Percentiles rank a stretch among this genome's conserved stretches.
Evolutionary conservation across 2,888 invertebrate species (phyloP).

Genomic region (Lasioglossum leucozonium): DNA sequence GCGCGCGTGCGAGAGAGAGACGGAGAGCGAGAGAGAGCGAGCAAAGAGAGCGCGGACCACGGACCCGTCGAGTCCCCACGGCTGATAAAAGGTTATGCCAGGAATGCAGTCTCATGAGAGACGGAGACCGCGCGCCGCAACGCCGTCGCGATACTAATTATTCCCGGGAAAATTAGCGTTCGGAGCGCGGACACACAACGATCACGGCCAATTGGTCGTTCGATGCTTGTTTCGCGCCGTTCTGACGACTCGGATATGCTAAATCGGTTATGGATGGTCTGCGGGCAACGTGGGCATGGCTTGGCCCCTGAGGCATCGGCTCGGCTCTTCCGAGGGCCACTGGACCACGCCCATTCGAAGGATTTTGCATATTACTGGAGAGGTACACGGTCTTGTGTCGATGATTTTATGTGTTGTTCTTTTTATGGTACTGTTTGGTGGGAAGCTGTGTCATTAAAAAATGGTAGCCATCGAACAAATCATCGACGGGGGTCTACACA

Average conservation of each 20-base stretch:
- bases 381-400: background rate
- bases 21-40: slow-evolving; percentile 49
- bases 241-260: background rate
- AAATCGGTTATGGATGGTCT: background rate
- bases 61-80: slow-evolving; percentile 75
- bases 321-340: background rate
- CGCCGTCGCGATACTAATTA: slow-evolving; percentile 78
- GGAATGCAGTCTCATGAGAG: slow-evolving; percentile 81
- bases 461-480: background rate
- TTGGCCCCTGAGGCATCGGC: background rate
- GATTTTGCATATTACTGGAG: background rate
- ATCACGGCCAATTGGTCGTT: background rate
- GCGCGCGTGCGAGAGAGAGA: background rate
- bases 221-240: background rate
- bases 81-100: slow-evolving; percentile 81
- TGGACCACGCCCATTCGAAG: background rate
- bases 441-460: too few species aligned
- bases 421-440: background rate
- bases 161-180: slow-evolving; percentile 55
- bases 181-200: background rate
- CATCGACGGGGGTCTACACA: background rate
- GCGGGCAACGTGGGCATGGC: background rate
- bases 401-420: background rate
- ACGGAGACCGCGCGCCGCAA: slow-evolving; percentile 69
- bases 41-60: slow-evolving; percentile 43